phyloP scores from a whole-genome alignment of 2,797 vertebrate species.

The Lycodopsis pacificus region DNA sequence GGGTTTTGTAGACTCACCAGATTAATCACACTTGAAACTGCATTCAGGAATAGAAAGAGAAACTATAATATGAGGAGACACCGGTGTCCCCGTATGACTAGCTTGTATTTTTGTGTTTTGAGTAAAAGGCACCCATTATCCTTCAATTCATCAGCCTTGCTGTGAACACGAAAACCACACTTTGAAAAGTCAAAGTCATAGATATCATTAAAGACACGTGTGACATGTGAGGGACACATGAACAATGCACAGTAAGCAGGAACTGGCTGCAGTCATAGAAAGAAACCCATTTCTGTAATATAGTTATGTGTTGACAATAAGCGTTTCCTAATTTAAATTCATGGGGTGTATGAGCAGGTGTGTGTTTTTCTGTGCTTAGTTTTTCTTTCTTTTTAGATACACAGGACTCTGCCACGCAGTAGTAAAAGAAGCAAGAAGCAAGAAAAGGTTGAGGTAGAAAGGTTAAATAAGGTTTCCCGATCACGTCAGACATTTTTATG shows the following conservation, averaged over 20 bases:
- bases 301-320: not conserved
- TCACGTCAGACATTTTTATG: slow-evolving; percentile 38
- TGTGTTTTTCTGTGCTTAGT: slow-evolving; percentile 32
- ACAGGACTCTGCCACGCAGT: not conserved
- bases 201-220: not conserved
- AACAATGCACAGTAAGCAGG: not conserved
- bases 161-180: slow-evolving; percentile 9
- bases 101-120: slow-evolving; percentile 20
- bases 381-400: slow-evolving; percentile 1
- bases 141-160: not conserved
- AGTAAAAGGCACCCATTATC: not conserved
- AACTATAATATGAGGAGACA: slow-evolving; percentile 16
- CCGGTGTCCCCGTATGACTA: not conserved
- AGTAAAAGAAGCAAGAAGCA: slow-evolving; percentile 11
- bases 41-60: not conserved
- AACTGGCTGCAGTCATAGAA: not conserved
- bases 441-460: slow-evolving; percentile 47
- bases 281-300: slow-evolving; percentile 1
- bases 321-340: slow-evolving; percentile 41
- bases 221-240: not conserved
- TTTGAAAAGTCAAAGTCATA: not conserved
- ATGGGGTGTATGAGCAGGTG: not conserved
- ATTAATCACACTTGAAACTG: not conserved
- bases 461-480: slow-evolving; percentile 57
- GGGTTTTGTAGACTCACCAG: not conserved